Evolutionary conservation across 1,140 invertebrate species (phyloP), one percentile per base, ranked within the genome.

Genomic region (Lordiphosa stackelbergi): DNA sequence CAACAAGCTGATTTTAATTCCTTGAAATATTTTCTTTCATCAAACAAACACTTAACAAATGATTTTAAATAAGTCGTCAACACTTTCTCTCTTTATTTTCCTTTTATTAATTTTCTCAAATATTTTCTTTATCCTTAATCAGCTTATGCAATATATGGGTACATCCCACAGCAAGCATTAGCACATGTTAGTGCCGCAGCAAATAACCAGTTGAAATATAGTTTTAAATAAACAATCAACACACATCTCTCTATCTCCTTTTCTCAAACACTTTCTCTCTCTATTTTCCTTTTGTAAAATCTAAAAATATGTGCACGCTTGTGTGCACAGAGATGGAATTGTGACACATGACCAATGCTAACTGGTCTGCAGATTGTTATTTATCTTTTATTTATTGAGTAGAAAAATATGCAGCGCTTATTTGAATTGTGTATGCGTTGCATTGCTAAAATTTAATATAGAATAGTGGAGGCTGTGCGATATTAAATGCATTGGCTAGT

Each of bases 171-270:
- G 42, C 24, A 45, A 45, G 24, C 28, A 4, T 22, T 22, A 22
- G 22, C 22, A 4, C 22, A 22, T 4, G 22, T 22, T 22, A 22
- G 22, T 22, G 22, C 3, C 4, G 5, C 22, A 24, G 22, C 22
- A 24, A 24, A 24, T 5, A 24, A 24, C 22, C 22, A 24, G 4
- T 24, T 51, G 48, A 11, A 24, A 51, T 24, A 24, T 16, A 10
- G 36, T 51, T 51, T 46, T 34, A 7, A 13, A 46, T 34, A 46
- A 46, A 46, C 24, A 46, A 13, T 46, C 13, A 41, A 16, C 11
- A 13, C 11, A 13, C 5, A 40, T 6, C 7, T 2, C 7, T 16
- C 12, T 4, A 2, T 41, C 4, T 42, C 7, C 6, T 31, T 1
- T 7, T 31, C 7, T 31, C 12, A 13, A 8, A 24, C 13, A 5